Evolutionary conservation across 92 coral and sea anemone genomes (phyloP), one percentile per base, ranked within the genome.

Genomic region (Scolanthus callimorphus): DNA sequence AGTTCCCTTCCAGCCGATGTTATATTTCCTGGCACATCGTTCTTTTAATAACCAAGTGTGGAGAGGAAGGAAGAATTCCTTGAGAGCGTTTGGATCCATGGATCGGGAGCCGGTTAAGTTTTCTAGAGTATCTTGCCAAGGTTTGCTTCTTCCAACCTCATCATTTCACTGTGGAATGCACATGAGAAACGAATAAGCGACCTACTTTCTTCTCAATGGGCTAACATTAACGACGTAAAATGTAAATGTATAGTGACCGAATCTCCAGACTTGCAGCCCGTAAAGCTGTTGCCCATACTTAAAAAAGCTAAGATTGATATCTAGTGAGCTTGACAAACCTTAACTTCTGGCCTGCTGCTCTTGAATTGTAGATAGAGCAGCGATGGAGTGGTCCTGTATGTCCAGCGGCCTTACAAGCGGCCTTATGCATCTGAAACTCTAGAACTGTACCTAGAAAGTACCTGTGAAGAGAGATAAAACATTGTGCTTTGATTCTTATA

Each of bases 341-440:
- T 17, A 89, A 57, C 71, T 72, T 85, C 17, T 21, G 67, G 31
- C 97, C 97, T 0, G 89, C 97, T 27, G 23, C 65, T 39, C 41
- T 77, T 1, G 89, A 89, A 1, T 80, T 17, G 66, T 89, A 84
- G 60, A 85, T 77, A 27, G 97, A 89, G 20, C 92, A 85, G 44
- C 53, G 65, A 29, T 78, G 87, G 37, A 89, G 62, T 12, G 85
- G 85, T 0, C 83, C 92, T 23, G 21, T 13, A 30, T 65, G 55
- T 10, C 70, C 66, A 1, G 89, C 92, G 1, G 83, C 86, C 25
- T 80, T 22, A 68, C 92, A 88, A 8, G 88, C 85, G 4, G 89
- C 89, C 55, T 85, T 85, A 67, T 89, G 92, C 52, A 89, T 71
- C 70, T 85, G 85, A 71, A 89, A 89, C 70, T 89, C 89, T 30